These are phyloP conservation scores for Drepana arcuata DNA, from an alignment of 1,140 invertebrate genomes.

Conservation along the genomic window DNA sequence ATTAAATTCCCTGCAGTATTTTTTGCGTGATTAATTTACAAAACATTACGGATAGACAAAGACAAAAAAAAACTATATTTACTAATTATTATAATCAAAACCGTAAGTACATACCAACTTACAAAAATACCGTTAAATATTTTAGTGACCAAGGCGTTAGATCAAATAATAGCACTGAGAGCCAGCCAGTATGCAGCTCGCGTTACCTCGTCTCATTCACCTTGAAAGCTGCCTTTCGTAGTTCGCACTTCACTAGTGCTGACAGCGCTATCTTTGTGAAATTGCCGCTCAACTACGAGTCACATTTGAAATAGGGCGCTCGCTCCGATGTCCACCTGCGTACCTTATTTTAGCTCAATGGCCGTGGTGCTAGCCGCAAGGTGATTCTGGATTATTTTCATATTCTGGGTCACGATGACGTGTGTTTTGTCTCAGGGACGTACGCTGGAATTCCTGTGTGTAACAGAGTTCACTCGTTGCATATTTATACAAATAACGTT, in stretches of 20 bases:
- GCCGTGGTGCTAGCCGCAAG: constrained; percentile 46
- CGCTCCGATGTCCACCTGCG: constrained; percentile 42
- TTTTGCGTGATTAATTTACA: too few species aligned
- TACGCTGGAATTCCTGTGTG: constrained; percentile 19
- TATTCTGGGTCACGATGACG: constrained; percentile 55
- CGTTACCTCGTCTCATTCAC: constrained; percentile 13
- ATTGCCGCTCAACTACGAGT: constrained; percentile 1
- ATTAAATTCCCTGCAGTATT: too few species aligned
- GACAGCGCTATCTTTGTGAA: constrained; percentile 10
- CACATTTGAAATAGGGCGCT: constrained; percentile 32
- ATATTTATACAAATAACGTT: constrained; percentile 23
- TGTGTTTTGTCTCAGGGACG: constrained; percentile 60
- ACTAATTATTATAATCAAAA: too few species aligned
- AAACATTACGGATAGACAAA: too few species aligned
- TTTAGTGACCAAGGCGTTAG: too few species aligned
- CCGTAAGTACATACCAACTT: too few species aligned
- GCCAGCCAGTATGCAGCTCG: neutral
- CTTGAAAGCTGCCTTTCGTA: constrained; percentile 19
- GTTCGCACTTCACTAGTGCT: constrained; percentile 11
- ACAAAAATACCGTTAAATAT: too few species aligned
- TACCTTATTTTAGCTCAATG: constrained; percentile 51
- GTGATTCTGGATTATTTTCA: constrained; percentile 60
- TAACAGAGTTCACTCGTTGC: constrained; percentile 20
- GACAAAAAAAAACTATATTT: too few species aligned
- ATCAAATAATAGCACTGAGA: neutral